Evolutionary conservation across 2,113 vertebrate genomes (phyloP).

Genomic region (Dolichallabes microphthalmus): DNA sequence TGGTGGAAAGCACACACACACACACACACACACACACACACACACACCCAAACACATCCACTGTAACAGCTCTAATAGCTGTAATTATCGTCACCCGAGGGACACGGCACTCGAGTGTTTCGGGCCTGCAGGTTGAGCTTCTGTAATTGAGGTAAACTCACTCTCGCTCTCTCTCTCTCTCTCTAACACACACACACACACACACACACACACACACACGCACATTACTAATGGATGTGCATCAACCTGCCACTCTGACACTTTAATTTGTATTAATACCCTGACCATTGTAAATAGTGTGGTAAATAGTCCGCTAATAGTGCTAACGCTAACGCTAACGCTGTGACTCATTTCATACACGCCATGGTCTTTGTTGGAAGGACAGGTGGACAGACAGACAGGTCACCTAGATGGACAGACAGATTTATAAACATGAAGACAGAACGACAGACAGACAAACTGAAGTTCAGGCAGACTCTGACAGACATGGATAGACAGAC

Average conservation of each 20-base stretch:
- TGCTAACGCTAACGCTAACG: neutral
- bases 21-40: constrained; percentile 10
- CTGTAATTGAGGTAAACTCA: constrained; percentile 6
- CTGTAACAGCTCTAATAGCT: constrained; percentile 4
- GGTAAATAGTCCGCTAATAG: neutral
- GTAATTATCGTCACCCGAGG: constrained; percentile 23
- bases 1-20: neutral
- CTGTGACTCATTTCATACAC: neutral
- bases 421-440: neutral
- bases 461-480: neutral
- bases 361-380: neutral
- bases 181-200: neutral
- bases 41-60: neutral
- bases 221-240: neutral
- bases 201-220: neutral
- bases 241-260: neutral
- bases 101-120: constrained; percentile 24
- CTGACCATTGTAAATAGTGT: neutral
- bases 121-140: constrained; percentile 1
- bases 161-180: neutral
- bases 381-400: neutral
- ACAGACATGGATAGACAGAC: neutral
- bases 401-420: neutral
- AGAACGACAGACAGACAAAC: neutral
- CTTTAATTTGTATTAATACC: neutral